Base-by-base conservation (phyloP, 2,888 invertebrate species). In the Chromoteleia sp. region DNA sequence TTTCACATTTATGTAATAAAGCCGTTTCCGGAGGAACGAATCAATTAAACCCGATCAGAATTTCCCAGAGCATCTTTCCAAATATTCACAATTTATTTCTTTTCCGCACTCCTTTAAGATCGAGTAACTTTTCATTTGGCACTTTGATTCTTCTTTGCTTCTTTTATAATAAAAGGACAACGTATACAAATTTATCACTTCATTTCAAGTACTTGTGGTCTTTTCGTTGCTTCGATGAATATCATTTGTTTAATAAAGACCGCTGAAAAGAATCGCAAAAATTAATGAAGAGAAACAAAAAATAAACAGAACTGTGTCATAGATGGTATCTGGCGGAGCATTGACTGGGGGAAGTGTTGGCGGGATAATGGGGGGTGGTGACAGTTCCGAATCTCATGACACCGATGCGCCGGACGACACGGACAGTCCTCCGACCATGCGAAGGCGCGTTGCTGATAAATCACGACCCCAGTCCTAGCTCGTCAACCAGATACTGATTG, bases 371-470 rank as follows among this genome's bases (percentile, higher is more conserved):
- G 89, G 90, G 85, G 92, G 92, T 85, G 93, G 93, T 82, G 93
- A 93, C 90, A 93, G 93, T 88, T 93, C 93, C 83, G 94, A 94
- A 89, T 93, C 94, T 82, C 93, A 93, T 88, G 93, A 94, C 89
- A 93, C 94, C 82, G 93, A 93, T 86, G 92, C 92, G 84, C 92
- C 92, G 77, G 92, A 92, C 83, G 92, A 93, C 80, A 91, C 92
- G 86, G 93, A 94, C 89, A 93, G 93, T 90, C 93, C 93, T 80
- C 93, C 93, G 79, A 91, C 93, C 82, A 91, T 93, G 84, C 91
- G 93, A 82, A 91, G 93, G 85, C 90, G 93, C 85, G 89, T 92
- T 81, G 87, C 91, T 84, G 88, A 91, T 87, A 91, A 91, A 86
- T 92, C 92, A 85, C 91, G 93, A 87, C 94, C 94, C 86, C 93